These are phyloP conservation scores for Andrena praecox DNA, from an alignment of 2,888 invertebrate genomes.

Conservation along the genomic window DNA sequence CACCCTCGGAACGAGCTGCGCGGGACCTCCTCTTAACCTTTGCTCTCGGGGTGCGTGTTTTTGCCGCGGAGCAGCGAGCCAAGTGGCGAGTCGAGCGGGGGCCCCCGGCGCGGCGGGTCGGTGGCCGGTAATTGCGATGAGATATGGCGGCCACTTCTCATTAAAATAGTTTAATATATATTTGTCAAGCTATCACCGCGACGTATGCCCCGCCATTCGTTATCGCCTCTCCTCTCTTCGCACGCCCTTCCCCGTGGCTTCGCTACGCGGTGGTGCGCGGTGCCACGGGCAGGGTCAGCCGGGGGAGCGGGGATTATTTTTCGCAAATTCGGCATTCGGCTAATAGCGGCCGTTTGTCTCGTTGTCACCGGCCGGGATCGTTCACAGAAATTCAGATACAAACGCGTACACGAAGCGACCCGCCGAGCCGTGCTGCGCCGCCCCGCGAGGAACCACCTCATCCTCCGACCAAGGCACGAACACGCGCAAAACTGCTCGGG, in stretches of 20 bases:
- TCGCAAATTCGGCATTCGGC: slow-evolving; percentile 77
- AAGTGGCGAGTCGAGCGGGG: slow-evolving; percentile 59
- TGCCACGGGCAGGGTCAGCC: slow-evolving; percentile 5
- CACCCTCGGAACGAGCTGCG: slow-evolving; percentile 50
- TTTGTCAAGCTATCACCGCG: slow-evolving; percentile 81
- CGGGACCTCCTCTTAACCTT: slow-evolving; percentile 77
- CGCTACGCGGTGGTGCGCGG: not conserved
- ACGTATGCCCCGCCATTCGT: slow-evolving; percentile 77
- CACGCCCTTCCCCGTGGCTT: slow-evolving; percentile 12
- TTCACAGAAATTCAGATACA: slow-evolving; percentile 37
- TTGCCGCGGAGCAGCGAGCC: slow-evolving; percentile 63
- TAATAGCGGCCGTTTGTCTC: slow-evolving; percentile 78
- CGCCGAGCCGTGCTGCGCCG: not conserved
- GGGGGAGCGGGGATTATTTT: slow-evolving; percentile 67
- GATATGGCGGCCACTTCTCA: slow-evolving; percentile 83
- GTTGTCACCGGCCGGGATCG: slow-evolving; percentile 74
- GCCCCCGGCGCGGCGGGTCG: slow-evolving; percentile 66
- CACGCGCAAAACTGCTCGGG: not conserved
- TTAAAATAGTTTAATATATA: slow-evolving; percentile 84
- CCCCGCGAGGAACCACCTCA: slow-evolving; percentile 12
- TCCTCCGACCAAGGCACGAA: not conserved
- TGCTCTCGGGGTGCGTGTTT: slow-evolving; percentile 75
- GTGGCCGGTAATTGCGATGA: slow-evolving; percentile 82
- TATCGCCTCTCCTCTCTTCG: slow-evolving; percentile 59
- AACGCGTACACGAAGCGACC: slow-evolving; percentile 18